A percentile compares a stretch with the other conserved stretches of the same genome.
phyloP scores from a whole-genome alignment of 2,888 invertebrate genomes.

The Drosophila basisetae region DNA sequence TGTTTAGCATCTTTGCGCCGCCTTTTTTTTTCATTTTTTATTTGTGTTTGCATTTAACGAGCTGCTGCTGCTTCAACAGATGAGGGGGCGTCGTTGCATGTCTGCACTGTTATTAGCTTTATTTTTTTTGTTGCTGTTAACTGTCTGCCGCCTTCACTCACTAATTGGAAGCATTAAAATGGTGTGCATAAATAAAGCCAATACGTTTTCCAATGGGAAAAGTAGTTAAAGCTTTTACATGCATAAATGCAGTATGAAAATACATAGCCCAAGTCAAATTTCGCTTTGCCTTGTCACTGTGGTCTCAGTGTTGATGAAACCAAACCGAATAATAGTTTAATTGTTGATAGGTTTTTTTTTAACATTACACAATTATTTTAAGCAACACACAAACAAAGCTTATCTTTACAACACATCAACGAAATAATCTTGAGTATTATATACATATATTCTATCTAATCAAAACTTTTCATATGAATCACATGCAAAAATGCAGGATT shows the following conservation, averaged over 20 bases:
- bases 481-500: constrained; percentile 14
- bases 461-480: constrained; percentile 10
- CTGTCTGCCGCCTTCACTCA: constrained; percentile 12
- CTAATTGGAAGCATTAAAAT: constrained; percentile 10
- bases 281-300: constrained; percentile 3
- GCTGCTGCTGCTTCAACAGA: constrained; percentile 31
- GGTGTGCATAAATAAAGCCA: neutral
- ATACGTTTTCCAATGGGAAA: neutral
- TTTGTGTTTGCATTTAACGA: constrained; percentile 63
- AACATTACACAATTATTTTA: neutral
- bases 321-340: neutral
- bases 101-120: constrained; percentile 33
- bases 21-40: constrained; percentile 37
- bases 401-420: constrained; percentile 1
- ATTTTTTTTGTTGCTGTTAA: constrained; percentile 15
- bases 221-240: neutral
- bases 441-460: constrained; percentile 15
- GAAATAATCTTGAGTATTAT: constrained; percentile 2
- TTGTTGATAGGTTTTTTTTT: neutral
- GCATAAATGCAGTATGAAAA: neutral
- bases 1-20: constrained; percentile 70
- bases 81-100: constrained; percentile 51
- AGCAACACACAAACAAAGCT: neutral
- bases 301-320: neutral
- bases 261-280: neutral